Evolutionary conservation across 2,888 invertebrate species (phyloP).

Genomic region (Nysson spinosus): DNA sequence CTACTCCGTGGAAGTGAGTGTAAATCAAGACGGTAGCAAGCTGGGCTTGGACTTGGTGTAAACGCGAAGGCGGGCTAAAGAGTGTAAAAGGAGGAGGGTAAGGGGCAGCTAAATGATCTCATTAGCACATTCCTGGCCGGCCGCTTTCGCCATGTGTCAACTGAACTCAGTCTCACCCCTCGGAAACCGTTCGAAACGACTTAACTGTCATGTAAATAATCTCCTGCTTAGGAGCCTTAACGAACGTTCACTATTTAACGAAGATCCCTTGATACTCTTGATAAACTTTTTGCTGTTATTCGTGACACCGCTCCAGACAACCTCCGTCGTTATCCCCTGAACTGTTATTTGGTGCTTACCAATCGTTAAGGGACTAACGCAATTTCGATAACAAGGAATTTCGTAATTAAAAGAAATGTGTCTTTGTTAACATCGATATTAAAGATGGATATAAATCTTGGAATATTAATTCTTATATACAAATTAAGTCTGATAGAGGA

Average conservation of each 20-base stretch:
- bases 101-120: conserved; percentile 74
- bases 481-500: no score
- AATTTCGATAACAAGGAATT: no score
- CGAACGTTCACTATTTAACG: conserved; percentile 37
- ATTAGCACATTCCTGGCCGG: conserved; percentile 75
- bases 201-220: conserved; percentile 70
- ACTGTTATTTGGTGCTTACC: no score
- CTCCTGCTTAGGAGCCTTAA: conserved; percentile 54
- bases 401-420: no score
- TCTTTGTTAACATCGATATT: no score
- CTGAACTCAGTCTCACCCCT: conserved; percentile 58
- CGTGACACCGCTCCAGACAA: no score
- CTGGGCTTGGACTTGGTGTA: conserved; percentile 48
- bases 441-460: no score
- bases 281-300: conserved; percentile 14
- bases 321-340: no score
- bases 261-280: conserved; percentile 22
- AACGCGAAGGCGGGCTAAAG: conserved; percentile 54
- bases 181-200: conserved; percentile 58
- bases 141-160: conserved; percentile 72
- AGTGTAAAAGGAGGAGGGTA: conserved; percentile 53
- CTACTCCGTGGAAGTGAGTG: conserved; percentile 46
- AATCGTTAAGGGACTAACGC: no score
- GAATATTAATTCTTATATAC: no score
- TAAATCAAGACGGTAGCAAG: conserved; percentile 63